Conservation (phyloP, 37 sponge, comb jelly and placozoan species). For the Cladorhizidae sp. region DNA sequence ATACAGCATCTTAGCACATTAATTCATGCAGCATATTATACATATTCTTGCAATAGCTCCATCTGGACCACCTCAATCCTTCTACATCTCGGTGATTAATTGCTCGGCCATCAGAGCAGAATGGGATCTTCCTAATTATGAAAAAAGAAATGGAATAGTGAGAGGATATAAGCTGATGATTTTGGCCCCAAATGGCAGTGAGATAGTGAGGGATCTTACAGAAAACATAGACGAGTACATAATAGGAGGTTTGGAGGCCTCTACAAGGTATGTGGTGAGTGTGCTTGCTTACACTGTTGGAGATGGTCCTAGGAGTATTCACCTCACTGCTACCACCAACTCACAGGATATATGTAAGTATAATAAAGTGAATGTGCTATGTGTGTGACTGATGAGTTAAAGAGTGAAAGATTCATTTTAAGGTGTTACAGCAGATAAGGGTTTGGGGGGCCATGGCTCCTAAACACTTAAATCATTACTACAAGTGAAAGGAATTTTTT, state of each 20-base stretch:
- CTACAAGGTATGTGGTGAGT: slow-evolving; percentile 19
- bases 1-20: too few species aligned
- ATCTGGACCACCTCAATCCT: slow-evolving; percentile 18
- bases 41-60: slow-evolving; percentile 13
- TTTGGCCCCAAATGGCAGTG: neutral
- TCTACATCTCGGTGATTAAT: slow-evolving; percentile 36
- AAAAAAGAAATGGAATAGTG: slow-evolving; percentile 20
- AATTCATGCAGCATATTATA: too few species aligned
- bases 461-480: too few species aligned
- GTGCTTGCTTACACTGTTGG: slow-evolving; percentile 24
- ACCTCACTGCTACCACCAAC: slow-evolving; percentile 6
- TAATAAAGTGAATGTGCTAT: too few species aligned
- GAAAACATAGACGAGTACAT: neutral
- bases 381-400: too few species aligned
- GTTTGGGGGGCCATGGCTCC: too few species aligned
- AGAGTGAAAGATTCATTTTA: too few species aligned
- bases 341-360: slow-evolving; percentile 1
- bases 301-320: slow-evolving; percentile 31
- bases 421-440: too few species aligned
- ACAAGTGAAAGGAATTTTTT: too few species aligned
- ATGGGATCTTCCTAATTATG: slow-evolving; percentile 13
- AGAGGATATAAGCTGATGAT: slow-evolving; percentile 24
- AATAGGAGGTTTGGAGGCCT: neutral
- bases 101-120: slow-evolving; percentile 16
- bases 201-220: neutral